Conservation (phyloP, 2,888 invertebrate species). For the Selenia dentaria region DNA sequence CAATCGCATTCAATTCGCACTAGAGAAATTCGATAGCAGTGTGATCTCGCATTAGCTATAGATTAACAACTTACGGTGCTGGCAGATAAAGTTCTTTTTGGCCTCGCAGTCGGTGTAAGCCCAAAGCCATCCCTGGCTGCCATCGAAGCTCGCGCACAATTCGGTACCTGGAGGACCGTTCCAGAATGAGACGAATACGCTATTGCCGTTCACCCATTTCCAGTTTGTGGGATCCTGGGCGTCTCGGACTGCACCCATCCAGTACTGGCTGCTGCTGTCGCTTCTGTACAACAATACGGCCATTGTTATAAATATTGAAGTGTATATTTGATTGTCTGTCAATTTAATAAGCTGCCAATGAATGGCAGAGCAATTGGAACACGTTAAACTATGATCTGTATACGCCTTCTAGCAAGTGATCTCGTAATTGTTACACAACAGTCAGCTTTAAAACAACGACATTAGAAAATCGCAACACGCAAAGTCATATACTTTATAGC, state of each 20-base stretch:
- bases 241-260: constrained; percentile 97
- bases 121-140: constrained; percentile 97
- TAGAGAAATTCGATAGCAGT: constrained; percentile 2
- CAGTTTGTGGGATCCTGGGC: constrained; percentile 90
- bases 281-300: constrained; percentile 80
- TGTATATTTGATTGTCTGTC: no score
- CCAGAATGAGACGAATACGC: constrained; percentile 96
- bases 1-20: no score
- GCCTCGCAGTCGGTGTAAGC: constrained; percentile 95
- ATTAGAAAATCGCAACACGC: no score
- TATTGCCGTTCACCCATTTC: constrained; percentile 96
- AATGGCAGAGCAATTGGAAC: no score
- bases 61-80: constrained; percentile 90
- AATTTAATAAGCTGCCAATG: not conserved
- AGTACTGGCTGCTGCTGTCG: constrained; percentile 96
- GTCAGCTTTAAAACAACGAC: no score
- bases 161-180: constrained; percentile 93
- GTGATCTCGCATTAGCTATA: constrained; percentile 23
- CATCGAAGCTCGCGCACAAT: constrained; percentile 95
- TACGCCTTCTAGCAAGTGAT: no score
- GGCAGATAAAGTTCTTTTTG: constrained; percentile 95
- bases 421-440: no score
- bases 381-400: no score
- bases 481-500: no score
- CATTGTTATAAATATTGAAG: constrained; percentile 2